Evolutionary conservation across 2,797 vertebrate species (phyloP).

Genomic region (Pagetopsis macropterus): DNA sequence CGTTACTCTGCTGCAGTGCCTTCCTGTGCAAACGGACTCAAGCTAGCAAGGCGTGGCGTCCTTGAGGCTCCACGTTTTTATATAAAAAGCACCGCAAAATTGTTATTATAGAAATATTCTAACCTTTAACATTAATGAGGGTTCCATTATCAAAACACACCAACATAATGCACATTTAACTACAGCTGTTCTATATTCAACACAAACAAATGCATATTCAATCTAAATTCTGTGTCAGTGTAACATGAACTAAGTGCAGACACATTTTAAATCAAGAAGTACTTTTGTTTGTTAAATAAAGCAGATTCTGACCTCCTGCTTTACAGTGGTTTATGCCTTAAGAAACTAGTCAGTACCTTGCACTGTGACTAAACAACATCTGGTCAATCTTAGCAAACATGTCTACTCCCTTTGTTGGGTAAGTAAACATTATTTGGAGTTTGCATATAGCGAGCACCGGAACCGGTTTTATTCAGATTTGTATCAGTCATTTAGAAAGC

Average conservation of each 20-base stretch:
- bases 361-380: conserved; percentile 52
- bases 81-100: background rate
- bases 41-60: conserved; percentile 10
- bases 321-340: conserved; percentile 10
- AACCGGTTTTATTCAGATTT: background rate
- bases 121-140: background rate
- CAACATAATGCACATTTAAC: background rate
- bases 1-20: conserved; percentile 71
- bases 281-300: background rate
- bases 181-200: background rate
- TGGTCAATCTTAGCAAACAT: background rate
- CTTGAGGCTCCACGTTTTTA: conserved; percentile 16
- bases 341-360: conserved; percentile 28
- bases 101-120: background rate
- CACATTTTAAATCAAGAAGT: background rate
- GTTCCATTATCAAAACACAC: conserved; percentile 3
- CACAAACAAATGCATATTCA: background rate
- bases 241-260: background rate
- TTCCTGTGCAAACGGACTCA: conserved; percentile 60
- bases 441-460: conserved; percentile 2
- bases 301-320: background rate
- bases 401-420: background rate
- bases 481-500: background rate
- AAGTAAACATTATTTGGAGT: background rate
- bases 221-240: background rate